A percentile compares a stretch with the other conserved stretches of the same genome.
Conservation (phyloP, 2,888 invertebrate genomes). For the Himalopsyche anomala region DNA sequence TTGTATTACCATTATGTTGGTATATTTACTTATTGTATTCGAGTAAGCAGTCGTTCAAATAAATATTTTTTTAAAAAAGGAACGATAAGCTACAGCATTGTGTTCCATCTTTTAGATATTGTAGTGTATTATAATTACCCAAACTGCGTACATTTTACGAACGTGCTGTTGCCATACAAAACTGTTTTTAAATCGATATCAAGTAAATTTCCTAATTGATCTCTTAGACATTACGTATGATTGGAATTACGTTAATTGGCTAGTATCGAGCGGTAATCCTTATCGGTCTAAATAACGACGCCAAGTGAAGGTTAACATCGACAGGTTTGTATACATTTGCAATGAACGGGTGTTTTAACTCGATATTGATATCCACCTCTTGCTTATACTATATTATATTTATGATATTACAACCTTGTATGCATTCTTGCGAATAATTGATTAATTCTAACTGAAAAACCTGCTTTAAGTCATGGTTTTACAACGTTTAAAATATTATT, state of each 20-base stretch:
- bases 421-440: slow-evolving; percentile 3
- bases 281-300: not conserved
- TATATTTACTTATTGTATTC: no score
- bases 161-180: no score
- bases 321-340: not conserved
- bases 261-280: slow-evolving; percentile 22
- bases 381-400: not conserved
- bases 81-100: no score
- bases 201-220: not conserved
- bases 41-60: no score
- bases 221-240: no score
- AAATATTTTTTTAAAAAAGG: no score
- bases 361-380: not conserved
- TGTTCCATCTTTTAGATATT: no score
- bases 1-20: no score
- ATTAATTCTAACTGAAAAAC: slow-evolving; percentile 12
- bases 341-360: slow-evolving; percentile 23
- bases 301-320: slow-evolving; percentile 19
- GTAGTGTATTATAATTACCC: no score
- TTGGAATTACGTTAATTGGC: not conserved
- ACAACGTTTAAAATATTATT: no score
- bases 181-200: no score
- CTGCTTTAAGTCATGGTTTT: not conserved
- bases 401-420: not conserved
- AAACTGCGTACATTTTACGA: no score